Base-by-base conservation (phyloP, 2,797 vertebrate species). In the Parauchenoglanis ngamensis region DNA sequence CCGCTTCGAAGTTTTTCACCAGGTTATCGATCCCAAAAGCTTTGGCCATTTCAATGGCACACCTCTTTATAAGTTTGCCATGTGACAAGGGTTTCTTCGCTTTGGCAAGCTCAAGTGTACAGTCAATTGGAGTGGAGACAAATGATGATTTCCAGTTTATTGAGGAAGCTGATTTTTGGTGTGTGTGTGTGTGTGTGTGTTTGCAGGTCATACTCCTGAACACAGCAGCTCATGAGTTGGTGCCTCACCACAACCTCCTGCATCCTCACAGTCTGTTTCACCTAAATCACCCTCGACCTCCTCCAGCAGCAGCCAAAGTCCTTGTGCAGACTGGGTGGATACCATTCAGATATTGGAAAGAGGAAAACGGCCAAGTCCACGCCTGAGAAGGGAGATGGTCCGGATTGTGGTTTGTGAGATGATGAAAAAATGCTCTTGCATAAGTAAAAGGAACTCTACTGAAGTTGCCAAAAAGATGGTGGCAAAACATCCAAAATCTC, bases 151-250 rank as follows among this genome's bases (percentile, higher is more conserved):
- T 92, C 63, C 31, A 77, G 79, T 91, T 89, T 57, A 78, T 72
- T 77, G 31, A 88, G 49, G 87, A 91, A 87, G 40, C 56, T 0
- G 86, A 92, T 91, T 89, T 90, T 56, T 56, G 13, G 12, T 54
- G 13, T 54, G 12, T 54, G 54, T 54, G 2, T 85, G 6, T 86
- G 15, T 89, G n/a, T 88, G 13, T 88, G 44, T 84, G 19, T 57
- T 19, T 57, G 56, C 56, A 89, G 88, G 57, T 25, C 83, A 77
- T 68, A 65, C 82, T 54, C 86, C 87, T 85, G 86, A 90, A 84
- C 84, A 46, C 21, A 83, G 85, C 85, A 89, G 72, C 21, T 86
- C 75, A 85, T 86, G 85, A 86, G 19, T 31, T 87, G 13, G 1
- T 88, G 70, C 35, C 28, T 91, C 19, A 0, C 21, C 52, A 49